Conservation (phyloP, 1,140 invertebrate species). For the Psix sp. region DNA sequence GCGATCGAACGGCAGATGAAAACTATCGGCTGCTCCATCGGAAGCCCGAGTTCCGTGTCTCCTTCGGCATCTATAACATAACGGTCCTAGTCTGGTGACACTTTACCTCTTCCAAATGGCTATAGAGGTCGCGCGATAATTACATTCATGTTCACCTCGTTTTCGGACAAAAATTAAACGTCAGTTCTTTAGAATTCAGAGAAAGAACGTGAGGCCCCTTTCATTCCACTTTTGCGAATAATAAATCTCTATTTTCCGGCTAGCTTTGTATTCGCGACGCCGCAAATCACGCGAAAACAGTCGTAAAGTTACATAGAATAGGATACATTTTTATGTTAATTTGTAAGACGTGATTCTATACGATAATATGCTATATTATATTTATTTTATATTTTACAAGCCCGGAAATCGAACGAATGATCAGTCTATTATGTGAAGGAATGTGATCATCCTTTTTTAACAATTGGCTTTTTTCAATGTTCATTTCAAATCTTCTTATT, state of each 20-base stretch:
- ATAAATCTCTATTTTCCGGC: conserved; percentile 13
- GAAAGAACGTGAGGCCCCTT: too few species aligned
- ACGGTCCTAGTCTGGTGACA: conserved; percentile 39
- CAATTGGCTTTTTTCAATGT: too few species aligned
- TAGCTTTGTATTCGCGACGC: conserved; percentile 1
- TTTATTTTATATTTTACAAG: too few species aligned
- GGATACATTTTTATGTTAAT: too few species aligned
- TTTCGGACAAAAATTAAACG: conserved; percentile 4
- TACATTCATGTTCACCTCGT: conserved; percentile 10
- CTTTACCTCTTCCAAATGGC: conserved; percentile 10
- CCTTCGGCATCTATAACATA: conserved; percentile 19
- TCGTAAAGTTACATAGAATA: too few species aligned
- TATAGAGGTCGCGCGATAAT: conserved; percentile 27
- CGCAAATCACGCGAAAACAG: not conserved
- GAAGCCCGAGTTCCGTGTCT: conserved; percentile 43
- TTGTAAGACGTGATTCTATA: too few species aligned
- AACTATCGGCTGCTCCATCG: conserved; percentile 34
- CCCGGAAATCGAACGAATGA: too few species aligned
- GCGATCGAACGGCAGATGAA: conserved; percentile 27
- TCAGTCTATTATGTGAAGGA: too few species aligned
- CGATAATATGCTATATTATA: too few species aligned
- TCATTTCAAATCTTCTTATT: too few species aligned
- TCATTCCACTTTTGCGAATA: conserved; percentile 16
- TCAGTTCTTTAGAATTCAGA: not conserved
- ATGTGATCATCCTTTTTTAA: too few species aligned